Evolutionary conservation across 2,888 invertebrate genomes (phyloP).

Genomic region (Leptogaster cylindrica): DNA sequence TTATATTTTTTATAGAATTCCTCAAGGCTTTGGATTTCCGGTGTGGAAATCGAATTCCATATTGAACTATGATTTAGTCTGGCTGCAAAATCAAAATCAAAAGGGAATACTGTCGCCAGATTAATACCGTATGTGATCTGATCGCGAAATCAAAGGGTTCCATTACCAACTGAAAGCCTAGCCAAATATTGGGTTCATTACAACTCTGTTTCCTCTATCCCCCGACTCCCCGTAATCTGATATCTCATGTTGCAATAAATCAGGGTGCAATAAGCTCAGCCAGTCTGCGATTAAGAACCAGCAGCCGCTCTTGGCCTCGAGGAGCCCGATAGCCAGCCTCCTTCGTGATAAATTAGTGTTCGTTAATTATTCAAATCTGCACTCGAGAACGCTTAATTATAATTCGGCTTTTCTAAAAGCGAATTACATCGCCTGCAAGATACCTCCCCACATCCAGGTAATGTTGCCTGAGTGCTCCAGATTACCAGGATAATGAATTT

Average conservation of each 20-base stretch:
- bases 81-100: no score
- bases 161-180: conserved; percentile 12
- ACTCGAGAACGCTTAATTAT: conserved; percentile 34
- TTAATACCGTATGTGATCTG: conserved; percentile 3
- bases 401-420: conserved; percentile 28
- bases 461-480: not conserved
- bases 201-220: conserved; percentile 17
- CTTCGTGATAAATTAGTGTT: conserved; percentile 32
- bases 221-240: conserved; percentile 8
- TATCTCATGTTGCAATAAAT: conserved; percentile 31
- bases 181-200: conserved; percentile 23
- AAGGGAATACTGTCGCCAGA: conserved; percentile 1
- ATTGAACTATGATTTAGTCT: no score
- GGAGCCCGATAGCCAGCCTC: conserved; percentile 15
- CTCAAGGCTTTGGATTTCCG: no score
- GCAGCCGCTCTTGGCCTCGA: conserved; percentile 17
- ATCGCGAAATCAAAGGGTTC: conserved; percentile 18
- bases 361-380: conserved; percentile 39
- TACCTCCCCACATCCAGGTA: not conserved
- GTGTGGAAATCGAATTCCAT: no score
- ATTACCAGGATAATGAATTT: conserved; percentile 28
- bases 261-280: conserved; percentile 26
- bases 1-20: no score
- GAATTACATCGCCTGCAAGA: conserved; percentile 17
- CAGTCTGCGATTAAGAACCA: conserved; percentile 21